These are phyloP conservation scores for Otus sunia DNA, from an alignment of 2,113 vertebrate genomes.

Conservation along the genomic window DNA sequence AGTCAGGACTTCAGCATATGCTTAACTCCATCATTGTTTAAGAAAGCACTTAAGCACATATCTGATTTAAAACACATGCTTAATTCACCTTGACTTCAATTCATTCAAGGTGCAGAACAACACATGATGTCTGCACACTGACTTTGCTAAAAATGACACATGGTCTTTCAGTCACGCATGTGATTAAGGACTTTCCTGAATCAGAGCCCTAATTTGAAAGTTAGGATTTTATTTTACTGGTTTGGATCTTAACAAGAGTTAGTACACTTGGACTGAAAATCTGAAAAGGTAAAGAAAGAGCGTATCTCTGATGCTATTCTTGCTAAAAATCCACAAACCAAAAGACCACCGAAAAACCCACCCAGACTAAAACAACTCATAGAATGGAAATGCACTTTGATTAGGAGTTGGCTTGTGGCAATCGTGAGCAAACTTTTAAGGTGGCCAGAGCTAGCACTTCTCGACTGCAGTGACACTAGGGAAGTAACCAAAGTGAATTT, in stretches of 20 bases:
- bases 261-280: not conserved
- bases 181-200: not conserved
- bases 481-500: not conserved
- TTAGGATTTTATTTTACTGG: not conserved
- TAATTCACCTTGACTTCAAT: not conserved
- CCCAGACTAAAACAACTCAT: not conserved
- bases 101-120: not conserved
- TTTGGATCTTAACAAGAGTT: not conserved
- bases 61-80: not conserved
- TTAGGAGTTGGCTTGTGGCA: not conserved
- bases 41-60: not conserved
- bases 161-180: not conserved
- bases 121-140: not conserved
- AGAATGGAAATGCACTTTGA: not conserved
- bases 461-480: not conserved
- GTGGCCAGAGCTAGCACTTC: not conserved
- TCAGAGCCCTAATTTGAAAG: not conserved
- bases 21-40: not conserved
- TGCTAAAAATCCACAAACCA: not conserved
- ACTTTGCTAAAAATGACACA: not conserved
- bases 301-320: not conserved
- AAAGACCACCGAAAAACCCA: rapidly evolving
- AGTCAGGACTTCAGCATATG: not conserved
- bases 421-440: not conserved
- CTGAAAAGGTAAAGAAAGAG: not conserved